Evolutionary conservation across 2,113 vertebrate species (phyloP).

Genomic region (Cebus imitator): DNA sequence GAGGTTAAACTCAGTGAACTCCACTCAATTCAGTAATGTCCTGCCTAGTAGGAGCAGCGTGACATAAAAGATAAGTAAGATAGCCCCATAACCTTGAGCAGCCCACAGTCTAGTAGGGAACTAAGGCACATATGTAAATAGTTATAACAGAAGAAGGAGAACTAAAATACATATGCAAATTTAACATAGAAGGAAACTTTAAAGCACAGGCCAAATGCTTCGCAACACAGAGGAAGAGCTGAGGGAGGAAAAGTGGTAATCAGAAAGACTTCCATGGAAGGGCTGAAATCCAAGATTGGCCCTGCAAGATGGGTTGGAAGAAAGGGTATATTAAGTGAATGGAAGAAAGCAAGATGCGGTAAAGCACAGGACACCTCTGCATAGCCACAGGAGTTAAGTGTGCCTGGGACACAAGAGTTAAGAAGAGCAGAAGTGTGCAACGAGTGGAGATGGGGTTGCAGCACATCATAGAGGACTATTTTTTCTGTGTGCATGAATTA

Average conservation of each 20-base stretch:
- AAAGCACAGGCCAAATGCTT: not conserved
- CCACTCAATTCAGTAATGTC: not conserved
- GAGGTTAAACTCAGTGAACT: not conserved
- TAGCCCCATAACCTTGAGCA: not conserved
- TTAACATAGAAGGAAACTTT: not conserved
- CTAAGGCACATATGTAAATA: not conserved
- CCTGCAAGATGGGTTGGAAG: not conserved
- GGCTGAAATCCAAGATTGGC: not conserved
- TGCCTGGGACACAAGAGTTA: not conserved
- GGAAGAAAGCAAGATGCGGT: not conserved
- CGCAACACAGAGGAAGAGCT: not conserved
- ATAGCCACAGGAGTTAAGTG: not conserved
- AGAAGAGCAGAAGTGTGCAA: not conserved
- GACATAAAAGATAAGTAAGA: not conserved
- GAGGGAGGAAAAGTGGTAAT: not conserved
- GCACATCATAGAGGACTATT: accelerated
- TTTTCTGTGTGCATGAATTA: not conserved
- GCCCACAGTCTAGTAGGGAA: not conserved
- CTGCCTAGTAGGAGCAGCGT: not conserved
- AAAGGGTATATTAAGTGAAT: not conserved
- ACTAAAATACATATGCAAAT: not conserved
- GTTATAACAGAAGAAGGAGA: not conserved
- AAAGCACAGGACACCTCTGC: not conserved
- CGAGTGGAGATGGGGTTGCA: not conserved
- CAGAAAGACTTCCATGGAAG: not conserved